A percentile compares a stretch with the other conserved stretches of the same genome.
phyloP scores from a whole-genome alignment of 2,113 vertebrate species.

The Nematolebias whitei region DNA sequence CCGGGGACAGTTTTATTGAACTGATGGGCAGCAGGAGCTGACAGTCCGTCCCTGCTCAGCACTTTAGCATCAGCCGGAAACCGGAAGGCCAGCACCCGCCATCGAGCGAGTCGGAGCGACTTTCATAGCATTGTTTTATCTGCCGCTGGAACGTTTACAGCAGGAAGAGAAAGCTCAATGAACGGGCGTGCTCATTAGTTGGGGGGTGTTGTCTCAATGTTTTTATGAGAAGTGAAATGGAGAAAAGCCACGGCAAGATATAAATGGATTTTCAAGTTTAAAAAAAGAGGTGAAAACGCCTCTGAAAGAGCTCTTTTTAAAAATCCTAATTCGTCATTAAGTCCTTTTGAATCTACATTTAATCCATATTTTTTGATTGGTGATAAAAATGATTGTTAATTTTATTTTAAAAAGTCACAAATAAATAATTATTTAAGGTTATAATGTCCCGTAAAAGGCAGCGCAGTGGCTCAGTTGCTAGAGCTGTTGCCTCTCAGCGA shows the following conservation, averaged over 20 bases:
- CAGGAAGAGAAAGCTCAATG: background rate
- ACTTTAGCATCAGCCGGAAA: conserved; percentile 42
- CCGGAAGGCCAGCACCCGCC: conserved; percentile 13
- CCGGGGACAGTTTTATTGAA: conserved; percentile 43
- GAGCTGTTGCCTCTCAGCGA: no score
- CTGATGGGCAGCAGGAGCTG: conserved; percentile 31
- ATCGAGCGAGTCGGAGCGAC: conserved; percentile 14
- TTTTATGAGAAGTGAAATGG: background rate
- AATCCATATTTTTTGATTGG: no score
- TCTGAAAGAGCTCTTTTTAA: background rate
- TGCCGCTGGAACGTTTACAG: conserved; percentile 5
- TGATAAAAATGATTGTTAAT: no score
- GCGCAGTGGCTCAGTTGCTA: no score
- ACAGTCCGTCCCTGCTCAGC: conserved; percentile 46
- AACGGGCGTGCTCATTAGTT: background rate
- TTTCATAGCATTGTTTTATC: conserved; percentile 21
- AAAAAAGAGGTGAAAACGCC: background rate
- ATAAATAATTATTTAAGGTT: no score
- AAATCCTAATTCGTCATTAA: no score
- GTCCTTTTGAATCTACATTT: no score
- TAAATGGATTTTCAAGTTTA: background rate
- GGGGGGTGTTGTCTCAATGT: background rate
- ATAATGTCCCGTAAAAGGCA: no score
- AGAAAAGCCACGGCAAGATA: background rate
- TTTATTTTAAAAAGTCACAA: no score